Conservation (phyloP, 1,140 invertebrate species). For the Augochlora pura region DNA sequence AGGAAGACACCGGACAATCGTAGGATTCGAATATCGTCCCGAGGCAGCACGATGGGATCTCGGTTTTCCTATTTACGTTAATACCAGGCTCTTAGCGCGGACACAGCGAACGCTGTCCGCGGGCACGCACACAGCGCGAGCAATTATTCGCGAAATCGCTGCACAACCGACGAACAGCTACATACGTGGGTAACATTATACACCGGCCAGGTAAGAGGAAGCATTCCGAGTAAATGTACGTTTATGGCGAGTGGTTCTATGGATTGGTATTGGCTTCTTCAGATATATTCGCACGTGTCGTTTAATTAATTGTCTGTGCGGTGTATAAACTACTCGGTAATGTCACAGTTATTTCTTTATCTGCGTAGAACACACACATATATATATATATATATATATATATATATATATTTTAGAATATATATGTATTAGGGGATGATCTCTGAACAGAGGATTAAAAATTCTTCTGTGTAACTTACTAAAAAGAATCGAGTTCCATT, state of each 20-base stretch:
- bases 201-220: conserved; percentile 7
- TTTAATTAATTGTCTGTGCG: no score
- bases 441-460: no score
- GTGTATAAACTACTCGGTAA: no score
- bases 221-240: conserved; percentile 14
- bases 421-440: no score
- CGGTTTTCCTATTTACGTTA: conserved; percentile 57
- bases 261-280: neutral
- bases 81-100: conserved; percentile 27
- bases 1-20: conserved; percentile 34
- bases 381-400: no score
- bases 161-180: conserved; percentile 18
- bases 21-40: conserved; percentile 28
- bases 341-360: no score
- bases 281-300: no score
- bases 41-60: conserved; percentile 32
- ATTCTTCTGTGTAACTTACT: no score
- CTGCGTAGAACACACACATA: no score
- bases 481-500: no score
- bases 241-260: conserved; percentile 15
- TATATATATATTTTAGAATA: no score
- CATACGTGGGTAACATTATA: conserved; percentile 44
- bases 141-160: conserved; percentile 49
- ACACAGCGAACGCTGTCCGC: conserved; percentile 23
- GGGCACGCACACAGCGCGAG: conserved; percentile 36